phyloP scores from a whole-genome alignment of 2,888 invertebrate species.

The Hemithea aestivaria region DNA sequence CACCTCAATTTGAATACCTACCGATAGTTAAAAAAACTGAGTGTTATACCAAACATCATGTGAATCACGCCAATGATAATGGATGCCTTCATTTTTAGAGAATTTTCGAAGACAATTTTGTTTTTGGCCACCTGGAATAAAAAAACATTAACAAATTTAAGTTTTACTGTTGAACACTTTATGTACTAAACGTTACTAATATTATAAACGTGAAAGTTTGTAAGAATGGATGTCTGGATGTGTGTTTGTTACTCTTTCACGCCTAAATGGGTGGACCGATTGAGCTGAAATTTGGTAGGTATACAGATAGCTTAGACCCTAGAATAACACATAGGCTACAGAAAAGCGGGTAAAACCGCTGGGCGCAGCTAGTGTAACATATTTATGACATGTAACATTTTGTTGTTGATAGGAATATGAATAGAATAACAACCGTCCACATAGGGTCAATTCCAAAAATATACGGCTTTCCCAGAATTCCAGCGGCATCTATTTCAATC shows the following conservation, averaged over 20 bases:
- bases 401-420: not conserved
- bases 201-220: no score
- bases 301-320: no score
- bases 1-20: no score
- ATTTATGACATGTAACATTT: not conserved
- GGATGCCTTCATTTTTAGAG: slow-evolving; percentile 96
- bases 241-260: no score
- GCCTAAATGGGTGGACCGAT: no score
- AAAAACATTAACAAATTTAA: slow-evolving; percentile 1
- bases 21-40: slow-evolving; percentile 85
- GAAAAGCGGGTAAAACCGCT: no score
- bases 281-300: no score
- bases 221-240: no score
- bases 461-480: slow-evolving; percentile 82
- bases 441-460: slow-evolving; percentile 88
- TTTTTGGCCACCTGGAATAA: slow-evolving; percentile 80
- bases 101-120: slow-evolving; percentile 93
- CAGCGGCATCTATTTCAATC: slow-evolving; percentile 80
- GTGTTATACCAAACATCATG: slow-evolving; percentile 93
- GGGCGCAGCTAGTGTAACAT: no score
- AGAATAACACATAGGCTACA: no score
- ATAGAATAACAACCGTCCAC: slow-evolving; percentile 75
- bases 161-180: no score
- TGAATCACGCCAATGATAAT: slow-evolving; percentile 95
- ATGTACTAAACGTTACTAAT: not conserved